Evolutionary conservation across 2,888 invertebrate species (phyloP).

Genomic region (Embidobia sp.): DNA sequence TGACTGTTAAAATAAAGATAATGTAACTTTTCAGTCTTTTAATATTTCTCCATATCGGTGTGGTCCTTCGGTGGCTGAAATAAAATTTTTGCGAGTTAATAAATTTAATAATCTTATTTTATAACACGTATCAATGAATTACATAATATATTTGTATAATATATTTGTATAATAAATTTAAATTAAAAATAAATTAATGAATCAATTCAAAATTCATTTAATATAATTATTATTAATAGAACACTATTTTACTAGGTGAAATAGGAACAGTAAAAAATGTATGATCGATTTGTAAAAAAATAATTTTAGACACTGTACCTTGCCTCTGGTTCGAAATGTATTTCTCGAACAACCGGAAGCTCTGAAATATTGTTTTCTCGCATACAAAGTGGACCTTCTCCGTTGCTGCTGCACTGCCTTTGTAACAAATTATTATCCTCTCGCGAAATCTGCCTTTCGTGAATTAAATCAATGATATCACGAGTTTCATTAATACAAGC

Average conservation of each 20-base stretch:
- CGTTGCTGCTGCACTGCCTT: conserved; percentile 65
- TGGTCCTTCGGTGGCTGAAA: neutral
- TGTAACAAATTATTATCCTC: conserved; percentile 76
- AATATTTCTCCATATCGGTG: neutral
- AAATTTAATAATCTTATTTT: too few species aligned
- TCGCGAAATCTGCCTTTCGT: conserved; percentile 73
- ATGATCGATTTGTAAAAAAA: neutral
- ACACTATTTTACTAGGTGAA: too few species aligned
- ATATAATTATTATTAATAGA: too few species aligned
- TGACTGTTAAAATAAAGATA: conserved; percentile 68
- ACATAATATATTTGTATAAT: too few species aligned
- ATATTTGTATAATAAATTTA: too few species aligned
- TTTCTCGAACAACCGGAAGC: conserved; percentile 51
- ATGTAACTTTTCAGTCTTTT: conserved; percentile 4
- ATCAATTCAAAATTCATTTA: too few species aligned
- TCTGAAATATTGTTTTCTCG: conserved; percentile 68
- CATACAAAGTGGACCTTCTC: conserved; percentile 66
- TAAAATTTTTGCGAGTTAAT: too few species aligned
- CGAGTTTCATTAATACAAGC: conserved; percentile 47
- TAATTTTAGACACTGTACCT: conserved; percentile 24
- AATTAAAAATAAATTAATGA: too few species aligned
- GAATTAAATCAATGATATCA: conserved; percentile 76
- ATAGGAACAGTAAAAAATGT: too few species aligned
- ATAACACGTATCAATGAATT: too few species aligned
- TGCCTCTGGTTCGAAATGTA: conserved; percentile 40